phyloP scores from a whole-genome alignment of 1,140 invertebrate genomes.

The Zaprionus kolodkinae region DNA sequence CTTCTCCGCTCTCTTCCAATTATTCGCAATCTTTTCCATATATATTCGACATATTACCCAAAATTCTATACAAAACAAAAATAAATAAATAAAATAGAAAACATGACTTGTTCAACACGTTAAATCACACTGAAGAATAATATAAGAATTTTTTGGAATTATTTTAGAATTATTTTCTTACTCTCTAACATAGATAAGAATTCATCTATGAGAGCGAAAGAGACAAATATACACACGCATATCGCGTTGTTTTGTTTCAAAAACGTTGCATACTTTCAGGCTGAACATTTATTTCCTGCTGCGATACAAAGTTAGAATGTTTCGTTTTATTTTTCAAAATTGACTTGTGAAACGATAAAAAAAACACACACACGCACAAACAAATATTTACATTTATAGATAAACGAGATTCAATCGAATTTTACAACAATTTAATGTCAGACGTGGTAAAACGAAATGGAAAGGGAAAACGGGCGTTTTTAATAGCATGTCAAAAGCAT shows the following conservation, averaged over 20 bases:
- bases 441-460: not conserved
- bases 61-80: not conserved
- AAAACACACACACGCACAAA: not conserved
- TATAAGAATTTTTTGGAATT: too few species aligned
- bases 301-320: not conserved
- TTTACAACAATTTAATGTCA: not conserved
- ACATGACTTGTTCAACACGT: too few species aligned
- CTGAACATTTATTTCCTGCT: not conserved
- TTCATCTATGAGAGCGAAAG: too few species aligned
- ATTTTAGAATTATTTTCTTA: too few species aligned
- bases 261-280: not conserved
- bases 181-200: too few species aligned
- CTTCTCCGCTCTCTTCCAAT: not conserved
- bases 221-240: too few species aligned
- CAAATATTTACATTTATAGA: not conserved
- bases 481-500: slow-evolving; percentile 3
- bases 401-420: not conserved
- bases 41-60: not conserved
- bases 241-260: not conserved
- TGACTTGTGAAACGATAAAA: not conserved
- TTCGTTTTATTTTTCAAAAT: not conserved
- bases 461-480: not conserved
- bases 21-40: not conserved
- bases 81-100: not conserved
- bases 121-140: too few species aligned